A percentile compares a stretch with the other conserved stretches of the same genome.
These are phyloP conservation scores for Galagoides demidoff DNA, from an alignment of 2,797 vertebrate species.

Conservation along the genomic window DNA sequence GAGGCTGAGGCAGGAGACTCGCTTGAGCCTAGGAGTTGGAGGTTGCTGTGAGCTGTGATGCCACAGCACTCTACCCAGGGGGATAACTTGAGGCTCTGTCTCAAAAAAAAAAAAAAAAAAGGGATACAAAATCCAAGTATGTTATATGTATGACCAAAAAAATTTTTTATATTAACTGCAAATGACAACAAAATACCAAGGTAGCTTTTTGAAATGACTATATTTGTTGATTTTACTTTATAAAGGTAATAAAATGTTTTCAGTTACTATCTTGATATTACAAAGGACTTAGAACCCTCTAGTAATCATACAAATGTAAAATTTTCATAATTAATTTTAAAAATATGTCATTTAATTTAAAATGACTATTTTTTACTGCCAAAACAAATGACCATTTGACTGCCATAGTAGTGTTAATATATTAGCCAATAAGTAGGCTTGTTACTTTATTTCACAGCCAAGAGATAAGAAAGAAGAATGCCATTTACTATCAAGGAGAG, in stretches of 20 bases:
- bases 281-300: conserved; percentile 41
- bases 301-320: neutral
- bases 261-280: conserved; percentile 46
- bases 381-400: conserved; percentile 30
- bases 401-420: neutral
- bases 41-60: too few relatives aligned
- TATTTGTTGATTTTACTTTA: conserved; percentile 43
- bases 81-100: too few relatives aligned
- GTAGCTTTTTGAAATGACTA: neutral
- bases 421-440: neutral
- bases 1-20: too few relatives aligned
- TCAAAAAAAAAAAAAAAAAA: too few relatives aligned
- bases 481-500: neutral
- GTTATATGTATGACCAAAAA: neutral
- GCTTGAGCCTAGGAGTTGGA: too few relatives aligned
- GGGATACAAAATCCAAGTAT: conserved; percentile 10
- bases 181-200: conserved; percentile 38
- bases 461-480: conserved; percentile 41
- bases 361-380: neutral
- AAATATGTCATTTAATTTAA: conserved; percentile 2
- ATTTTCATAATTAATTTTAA: conserved; percentile 51
- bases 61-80: too few relatives aligned
- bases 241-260: neutral
- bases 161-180: conserved; percentile 20
- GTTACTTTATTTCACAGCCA: conserved; percentile 1